Percentiles rank a stretch among this genome's conserved stretches.
Conservation (phyloP, 2,888 invertebrate species). For the Xestoiulus laeticollis region DNA sequence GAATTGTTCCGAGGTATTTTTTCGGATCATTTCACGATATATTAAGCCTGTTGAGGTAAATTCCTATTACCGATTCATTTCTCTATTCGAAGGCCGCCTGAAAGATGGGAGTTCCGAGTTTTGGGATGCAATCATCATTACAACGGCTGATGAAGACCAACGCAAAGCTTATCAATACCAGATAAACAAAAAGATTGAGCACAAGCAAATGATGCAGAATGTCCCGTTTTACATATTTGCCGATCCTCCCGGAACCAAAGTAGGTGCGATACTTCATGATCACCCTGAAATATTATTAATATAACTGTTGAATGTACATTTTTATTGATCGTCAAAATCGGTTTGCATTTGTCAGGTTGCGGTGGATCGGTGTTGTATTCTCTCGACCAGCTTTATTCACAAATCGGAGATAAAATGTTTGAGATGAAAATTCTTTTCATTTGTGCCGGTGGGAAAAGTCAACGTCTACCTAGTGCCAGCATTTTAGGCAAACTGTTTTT, state of each 20-base stretch:
- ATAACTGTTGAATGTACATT: background rate
- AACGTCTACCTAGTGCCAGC: constrained; percentile 66
- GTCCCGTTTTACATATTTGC: constrained; percentile 62
- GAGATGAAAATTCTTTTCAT: constrained; percentile 63
- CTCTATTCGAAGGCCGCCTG: background rate
- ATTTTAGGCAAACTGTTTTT: constrained; percentile 66
- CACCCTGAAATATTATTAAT: background rate
- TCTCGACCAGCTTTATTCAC: constrained; percentile 60
- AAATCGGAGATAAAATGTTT: constrained; percentile 61
- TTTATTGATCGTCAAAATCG: background rate
- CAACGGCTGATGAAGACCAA: constrained; percentile 64
- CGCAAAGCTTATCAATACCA: constrained; percentile 63
- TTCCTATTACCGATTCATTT: background rate
- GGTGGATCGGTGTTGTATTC: constrained; percentile 65
- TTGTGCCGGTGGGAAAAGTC: constrained; percentile 67
- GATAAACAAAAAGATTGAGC: constrained; percentile 61
- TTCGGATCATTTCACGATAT: background rate
- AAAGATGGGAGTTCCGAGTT: constrained; percentile 39
- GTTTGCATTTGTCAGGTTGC: constrained; percentile 51
- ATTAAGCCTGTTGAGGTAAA: background rate
- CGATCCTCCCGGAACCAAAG: constrained; percentile 65
- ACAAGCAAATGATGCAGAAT: constrained; percentile 62
- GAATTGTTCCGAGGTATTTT: background rate
- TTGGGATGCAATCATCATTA: constrained; percentile 65
- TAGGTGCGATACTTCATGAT: constrained; percentile 56